Evolutionary conservation across 1,140 invertebrate genomes (phyloP).

Genomic region (Mamestra configurata): DNA sequence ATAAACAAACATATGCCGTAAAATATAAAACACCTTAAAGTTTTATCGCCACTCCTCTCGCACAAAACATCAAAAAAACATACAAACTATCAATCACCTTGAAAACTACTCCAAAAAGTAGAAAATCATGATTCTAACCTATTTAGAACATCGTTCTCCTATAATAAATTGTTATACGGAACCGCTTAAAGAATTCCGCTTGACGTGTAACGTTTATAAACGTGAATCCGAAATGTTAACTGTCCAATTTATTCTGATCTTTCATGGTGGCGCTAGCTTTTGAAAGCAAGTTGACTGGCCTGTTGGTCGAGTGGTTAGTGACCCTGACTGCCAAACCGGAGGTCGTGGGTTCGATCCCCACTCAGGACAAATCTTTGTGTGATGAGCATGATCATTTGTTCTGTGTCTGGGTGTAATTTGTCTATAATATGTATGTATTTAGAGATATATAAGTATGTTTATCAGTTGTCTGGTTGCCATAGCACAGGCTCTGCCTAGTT

Average conservation of each 20-base stretch:
- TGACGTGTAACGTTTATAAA: background rate
- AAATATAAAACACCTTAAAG: background rate
- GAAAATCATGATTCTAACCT: conserved; percentile 4
- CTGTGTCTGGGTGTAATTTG: too few relatives aligned
- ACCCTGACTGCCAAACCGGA: too few relatives aligned
- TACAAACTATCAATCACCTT: background rate
- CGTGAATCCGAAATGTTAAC: background rate
- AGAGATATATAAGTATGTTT: too few relatives aligned
- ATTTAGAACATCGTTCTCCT: background rate
- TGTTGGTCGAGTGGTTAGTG: too few relatives aligned
- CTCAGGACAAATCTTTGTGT: too few relatives aligned
- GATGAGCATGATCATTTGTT: too few relatives aligned
- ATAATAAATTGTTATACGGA: conserved; percentile 17
- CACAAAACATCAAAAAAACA: conserved; percentile 1
- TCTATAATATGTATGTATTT: too few relatives aligned
- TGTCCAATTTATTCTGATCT: background rate
- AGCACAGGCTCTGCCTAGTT: too few relatives aligned
- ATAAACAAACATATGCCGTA: background rate
- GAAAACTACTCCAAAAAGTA: background rate
- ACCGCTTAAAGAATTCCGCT: conserved; percentile 18
- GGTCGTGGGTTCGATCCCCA: too few relatives aligned
- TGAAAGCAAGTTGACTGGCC: too few relatives aligned
- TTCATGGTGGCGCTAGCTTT: background rate
- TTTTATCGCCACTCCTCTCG: background rate
- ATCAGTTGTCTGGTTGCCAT: too few relatives aligned